Evolutionary conservation across 1,140 invertebrate species (phyloP), one percentile per base, ranked within the genome.

Genomic region (Pseudomyrmex gracilis): DNA sequence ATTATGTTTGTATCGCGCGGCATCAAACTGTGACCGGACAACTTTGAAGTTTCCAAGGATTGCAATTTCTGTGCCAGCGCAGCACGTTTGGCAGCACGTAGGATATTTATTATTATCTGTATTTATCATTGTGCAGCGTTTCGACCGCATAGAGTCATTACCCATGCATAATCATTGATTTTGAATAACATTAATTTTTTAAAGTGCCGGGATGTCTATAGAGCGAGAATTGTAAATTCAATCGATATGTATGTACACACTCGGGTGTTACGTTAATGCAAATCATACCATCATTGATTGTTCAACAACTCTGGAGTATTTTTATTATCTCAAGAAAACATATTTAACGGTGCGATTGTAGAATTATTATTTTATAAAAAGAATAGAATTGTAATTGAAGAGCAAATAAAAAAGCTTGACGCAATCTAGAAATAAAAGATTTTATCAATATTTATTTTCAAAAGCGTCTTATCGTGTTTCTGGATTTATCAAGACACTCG

Each of bases 141-240:
- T 80, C 66, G 34, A 47, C 9, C 55, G 43, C n/a, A 34, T 5
- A 34, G 34, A 20, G 43, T 13, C 20, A 8, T 77, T 80, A 80
- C 12, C 17, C 20, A 71, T 70, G 45, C 45, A 71, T 24, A 71
- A 60, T 34, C 64, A 12, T 34, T 7, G 34, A 34, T 34, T 34
- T 34, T 34, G 34, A 73, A 57, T 47, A 15, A 5, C 13, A 47
- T 80, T 17, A 70, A 71, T 80, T 58, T 80, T 49, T 80, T 34
- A 80, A 45, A 15, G 24, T 22, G 45, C 8, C n/a, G 12, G n/a
- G 47, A 60, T 71, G 43, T 58, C 66, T 34, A 47, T 80, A 71
- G 45, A 15, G 22, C 12, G 22, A 80, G 22, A 80, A 80, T 70
- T 57, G 17, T 24, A 58, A 70, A 80, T 70, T 49, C 66, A 22